phyloP scores from a whole-genome alignment of 2,888 invertebrate species.

The Yponomeuta malinellus region DNA sequence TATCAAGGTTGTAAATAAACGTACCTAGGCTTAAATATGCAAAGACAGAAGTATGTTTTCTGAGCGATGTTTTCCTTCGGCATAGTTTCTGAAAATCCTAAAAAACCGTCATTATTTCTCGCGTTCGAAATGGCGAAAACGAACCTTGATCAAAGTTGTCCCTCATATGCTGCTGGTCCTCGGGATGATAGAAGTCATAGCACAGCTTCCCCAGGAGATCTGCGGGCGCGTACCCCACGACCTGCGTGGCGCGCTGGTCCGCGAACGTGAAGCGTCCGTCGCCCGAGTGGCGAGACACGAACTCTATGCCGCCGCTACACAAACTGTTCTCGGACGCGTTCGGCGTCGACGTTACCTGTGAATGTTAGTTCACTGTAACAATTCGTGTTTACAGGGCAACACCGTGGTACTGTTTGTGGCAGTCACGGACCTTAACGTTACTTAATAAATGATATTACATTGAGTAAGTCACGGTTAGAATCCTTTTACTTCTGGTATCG shows the following conservation, averaged over 20 bases:
- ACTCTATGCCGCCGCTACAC: conserved; percentile 92
- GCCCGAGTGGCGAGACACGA: conserved; percentile 96
- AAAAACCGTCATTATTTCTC: too few species aligned
- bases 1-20: too few species aligned
- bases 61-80: too few species aligned
- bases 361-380: not conserved
- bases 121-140: not conserved
- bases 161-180: conserved; percentile 97
- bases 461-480: too few species aligned
- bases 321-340: conserved; percentile 89
- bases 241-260: conserved; percentile 94
- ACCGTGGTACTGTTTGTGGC: too few species aligned
- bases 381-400: not conserved
- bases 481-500: too few species aligned
- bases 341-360: conserved; percentile 93
- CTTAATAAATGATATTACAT: too few species aligned
- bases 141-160: conserved; percentile 97
- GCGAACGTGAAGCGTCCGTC: conserved; percentile 99
- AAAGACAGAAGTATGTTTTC: too few species aligned
- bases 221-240: conserved; percentile 94
- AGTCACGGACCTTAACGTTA: too few species aligned
- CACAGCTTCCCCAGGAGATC: conserved; percentile 96
- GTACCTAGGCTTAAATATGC: too few species aligned
- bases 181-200: conserved; percentile 98
- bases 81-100: too few species aligned